phyloP scores from a whole-genome alignment of 2,113 vertebrate genomes.

The Panthera leo region DNA sequence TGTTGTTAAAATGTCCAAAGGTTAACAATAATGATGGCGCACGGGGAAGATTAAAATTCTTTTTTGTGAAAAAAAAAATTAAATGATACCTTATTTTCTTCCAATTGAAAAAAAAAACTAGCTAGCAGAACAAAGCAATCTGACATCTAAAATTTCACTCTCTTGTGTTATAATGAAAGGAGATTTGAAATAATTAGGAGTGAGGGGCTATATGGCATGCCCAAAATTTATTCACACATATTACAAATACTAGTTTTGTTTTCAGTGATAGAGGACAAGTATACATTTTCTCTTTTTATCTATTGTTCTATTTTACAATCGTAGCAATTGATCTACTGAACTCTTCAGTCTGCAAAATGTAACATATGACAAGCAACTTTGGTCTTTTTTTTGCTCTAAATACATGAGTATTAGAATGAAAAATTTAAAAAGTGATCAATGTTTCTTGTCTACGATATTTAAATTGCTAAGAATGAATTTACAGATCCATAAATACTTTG shows the following conservation, averaged over 20 bases:
- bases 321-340: background rate
- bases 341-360: background rate
- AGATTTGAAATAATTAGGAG: background rate
- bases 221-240: background rate
- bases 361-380: background rate
- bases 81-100: background rate
- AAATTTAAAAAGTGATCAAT: background rate
- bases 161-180: background rate
- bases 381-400: background rate
- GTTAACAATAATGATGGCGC: background rate
- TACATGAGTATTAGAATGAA: background rate
- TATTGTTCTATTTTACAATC: background rate
- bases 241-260: background rate
- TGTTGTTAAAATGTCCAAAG: conserved; percentile 43
- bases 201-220: background rate
- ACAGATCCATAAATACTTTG: background rate
- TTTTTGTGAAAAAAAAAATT: background rate
- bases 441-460: background rate
- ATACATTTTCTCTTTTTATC: background rate
- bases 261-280: background rate
- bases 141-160: background rate
- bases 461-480: background rate
- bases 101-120: background rate
- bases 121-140: background rate
- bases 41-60: conserved; percentile 67